Evolutionary conservation across 2,888 invertebrate species (phyloP), one percentile per base, ranked within the genome.

Genomic region (Mellilla xanthometata): DNA sequence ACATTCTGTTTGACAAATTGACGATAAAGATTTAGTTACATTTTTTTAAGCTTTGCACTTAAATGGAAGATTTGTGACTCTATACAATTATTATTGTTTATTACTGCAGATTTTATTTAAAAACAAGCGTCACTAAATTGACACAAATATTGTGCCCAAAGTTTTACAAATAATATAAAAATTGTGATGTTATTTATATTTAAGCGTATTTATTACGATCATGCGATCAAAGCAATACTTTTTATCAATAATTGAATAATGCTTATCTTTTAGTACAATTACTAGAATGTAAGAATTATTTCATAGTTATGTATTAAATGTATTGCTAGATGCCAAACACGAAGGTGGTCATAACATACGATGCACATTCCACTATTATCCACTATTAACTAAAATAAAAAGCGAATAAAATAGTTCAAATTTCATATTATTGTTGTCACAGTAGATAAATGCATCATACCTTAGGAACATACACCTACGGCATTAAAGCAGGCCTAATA

Each of bases 201-300:
- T 58, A 72, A 68, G 65, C 56, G 51, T 65, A 50, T 51, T 51
- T 49, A 13, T 35, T 43, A n/a, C n/a, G n/a, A n/a, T n/a, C 34
- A 59, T 60, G 55, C 35, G 49, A 60, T 62, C 60, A 36, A 62
- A 72, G 68, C 72, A 71, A 72, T 72, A 73, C 56, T 60, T 58
- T 58, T 57, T 40, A 54, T 29, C 43, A 46, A 58, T 47, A 44
- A 56, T 50, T 54, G 62, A 65, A 61, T 54, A 62, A 66, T 33
- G 19, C 59, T 58, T 60, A 64, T 45, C 41, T 50, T 64, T 64
- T 52, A 35, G 27, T 34, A 24, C 8, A 24, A 12, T 22, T 30
- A 35, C 15, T 19, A 34, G 38, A 39, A 52, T 52, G 52, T 55
- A 58, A 58, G 56, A 48, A 53, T 64, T 62, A 61, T 56, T 62